Base-by-base conservation (phyloP, 2,888 invertebrate genomes). In the Sminthurinus aureus region DNA sequence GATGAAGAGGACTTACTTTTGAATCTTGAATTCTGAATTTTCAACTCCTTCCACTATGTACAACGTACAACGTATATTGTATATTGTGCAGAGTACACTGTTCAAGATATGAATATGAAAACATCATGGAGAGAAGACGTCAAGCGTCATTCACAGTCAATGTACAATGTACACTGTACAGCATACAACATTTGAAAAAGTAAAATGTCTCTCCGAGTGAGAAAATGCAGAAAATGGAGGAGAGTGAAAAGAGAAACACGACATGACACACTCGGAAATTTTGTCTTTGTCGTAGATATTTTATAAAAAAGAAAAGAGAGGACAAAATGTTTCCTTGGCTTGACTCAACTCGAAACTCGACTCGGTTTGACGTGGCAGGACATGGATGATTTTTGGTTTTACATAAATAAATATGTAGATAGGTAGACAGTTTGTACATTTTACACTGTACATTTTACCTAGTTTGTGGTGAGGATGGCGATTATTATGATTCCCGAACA, bases 191-290 rank as follows among this genome's bases (percentile, higher is more conserved):
- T n/a, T n/a, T n/a, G n/a, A n/a, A n/a, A n/a, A n/a, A n/a, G n/a
- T n/a, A n/a, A n/a, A 64, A n/a, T 64, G n/a, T 69, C 20, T 15
- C 69, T n/a, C 4, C 9, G 4, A 9, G 22, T 69, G 69, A n/a
- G 11, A 69, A 12, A 69, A 69, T 69, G n/a, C n/a, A n/a, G n/a
- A 69, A 22, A 11, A 12, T 2, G 69, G n/a, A 12, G 24, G 24
- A 71, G 71, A 71, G 24, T 26, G 8, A 51, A 15, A n/a, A 22
- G 51, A 58, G 50, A 77, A 77, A 58, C n/a, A 52, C 22, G 77
- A 77, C 77, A 77, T 58, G 77, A 77, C 77, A 77, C 77, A 77
- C 76, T 76, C 58, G 52, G 24, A 77, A 58, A 58, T 77, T 51
- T 52, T 75, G 6, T 8, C 75, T 75, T 11, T 75, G 12, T 67